Base-by-base conservation (phyloP, 2,888 invertebrate species). In the Acronicta leporina region DNA sequence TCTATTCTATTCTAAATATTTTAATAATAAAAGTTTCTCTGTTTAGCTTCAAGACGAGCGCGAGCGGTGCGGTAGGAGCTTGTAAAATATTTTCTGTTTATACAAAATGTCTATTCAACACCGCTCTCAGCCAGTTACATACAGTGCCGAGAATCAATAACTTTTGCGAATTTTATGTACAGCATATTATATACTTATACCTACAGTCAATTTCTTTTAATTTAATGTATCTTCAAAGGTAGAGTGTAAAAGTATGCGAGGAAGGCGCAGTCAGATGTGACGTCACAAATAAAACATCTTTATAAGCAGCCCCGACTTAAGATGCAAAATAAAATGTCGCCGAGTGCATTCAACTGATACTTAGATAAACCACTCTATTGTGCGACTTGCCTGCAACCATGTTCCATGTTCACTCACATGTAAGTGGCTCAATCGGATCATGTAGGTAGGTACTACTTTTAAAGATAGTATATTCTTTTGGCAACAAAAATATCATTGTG, bases 1-100 rank as follows among this genome's bases (percentile, higher is more conserved):
- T n/a, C 55, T 57, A 57, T 30, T 54, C 5, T 27, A 6, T 72
- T 16, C 46, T 40, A 52, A n/a, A 44, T 30, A 2, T 57, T 72
- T 73, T 63, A 67, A 62, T 62, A 62, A 62, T 53, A 50, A 61
- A 51, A 51, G 44, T 45, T 46, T 55, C 30, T 68, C 77, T 52
- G 59, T 59, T 60, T 55, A 59, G 53, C 38, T 38, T 67, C 63
- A 59, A 56, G 14, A 53, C 25, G 50, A 33, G 33, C 38, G 27
- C 25, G 50, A 33, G 33, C 38, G 27, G 48, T 35, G 38, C 25
- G 53, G 16, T 8, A 9, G 38, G 30, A 46, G 54, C 47, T 47
- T 30, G n/a, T 72, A 13, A 49, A 52, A 47, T 54, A 43, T 44
- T 43, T 10, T 64, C 38, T 55, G 72, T 59, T 54, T 59, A 68